Evolutionary conservation across 2,113 vertebrate genomes (phyloP).

Genomic region (Archilochus colubris): DNA sequence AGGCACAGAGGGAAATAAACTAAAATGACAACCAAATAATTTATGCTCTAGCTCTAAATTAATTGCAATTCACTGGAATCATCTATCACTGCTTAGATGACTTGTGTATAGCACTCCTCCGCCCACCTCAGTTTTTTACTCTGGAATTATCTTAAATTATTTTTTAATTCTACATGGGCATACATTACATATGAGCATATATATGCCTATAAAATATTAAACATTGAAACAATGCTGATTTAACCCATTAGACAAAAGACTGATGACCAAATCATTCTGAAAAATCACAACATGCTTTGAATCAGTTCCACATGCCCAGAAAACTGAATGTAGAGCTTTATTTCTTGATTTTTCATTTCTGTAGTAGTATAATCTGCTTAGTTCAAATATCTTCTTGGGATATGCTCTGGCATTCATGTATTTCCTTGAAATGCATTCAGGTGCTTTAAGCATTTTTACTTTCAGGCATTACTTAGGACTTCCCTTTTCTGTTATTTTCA

Average conservation of each 20-base stretch:
- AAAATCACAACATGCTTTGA: background rate
- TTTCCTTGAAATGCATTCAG: background rate
- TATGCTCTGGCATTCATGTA: background rate
- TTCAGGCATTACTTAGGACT: background rate
- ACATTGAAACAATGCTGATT: background rate
- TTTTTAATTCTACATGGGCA: background rate
- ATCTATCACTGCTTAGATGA: background rate
- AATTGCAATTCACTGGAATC: background rate
- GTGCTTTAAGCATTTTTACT: background rate
- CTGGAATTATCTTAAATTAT: background rate
- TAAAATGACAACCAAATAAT: background rate
- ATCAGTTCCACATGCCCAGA: background rate
- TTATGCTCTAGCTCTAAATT: background rate
- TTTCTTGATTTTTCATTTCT: background rate
- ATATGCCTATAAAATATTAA: background rate
- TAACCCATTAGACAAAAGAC: background rate
- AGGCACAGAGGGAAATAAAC: background rate
- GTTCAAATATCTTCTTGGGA: background rate
- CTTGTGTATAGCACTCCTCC: background rate
- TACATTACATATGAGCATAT: background rate
- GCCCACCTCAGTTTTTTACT: background rate
- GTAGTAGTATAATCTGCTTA: background rate
- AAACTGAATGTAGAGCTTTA: background rate
- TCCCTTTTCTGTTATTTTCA: slow-evolving; percentile 18
- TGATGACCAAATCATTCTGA: background rate